phyloP scores from a whole-genome alignment of 35 echinoderm and acorn worm species.

The Hemicentrotus pulcherrimus region DNA sequence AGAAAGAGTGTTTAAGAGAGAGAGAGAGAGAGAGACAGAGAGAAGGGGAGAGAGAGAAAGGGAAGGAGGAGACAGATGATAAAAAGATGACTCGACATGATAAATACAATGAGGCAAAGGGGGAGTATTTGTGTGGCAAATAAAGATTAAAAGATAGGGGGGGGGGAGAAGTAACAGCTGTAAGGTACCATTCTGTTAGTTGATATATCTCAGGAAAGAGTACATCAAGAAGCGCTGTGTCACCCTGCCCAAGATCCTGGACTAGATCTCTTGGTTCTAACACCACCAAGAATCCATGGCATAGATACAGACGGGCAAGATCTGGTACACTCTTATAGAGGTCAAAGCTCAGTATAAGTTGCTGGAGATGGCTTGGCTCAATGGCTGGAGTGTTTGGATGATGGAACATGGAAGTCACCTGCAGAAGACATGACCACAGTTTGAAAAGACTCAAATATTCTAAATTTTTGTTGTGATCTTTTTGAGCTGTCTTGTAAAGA shows the following conservation, averaged over 20 bases:
- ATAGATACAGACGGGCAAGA: constrained; percentile 55
- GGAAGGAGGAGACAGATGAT: too few species aligned
- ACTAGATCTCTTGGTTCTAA: constrained; percentile 45
- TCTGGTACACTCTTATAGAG: neutral
- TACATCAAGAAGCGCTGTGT: constrained; percentile 33
- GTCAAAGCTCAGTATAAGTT: neutral
- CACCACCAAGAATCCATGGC: constrained; percentile 65
- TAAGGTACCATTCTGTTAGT: constrained; percentile 42
- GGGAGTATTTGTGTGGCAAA: too few species aligned
- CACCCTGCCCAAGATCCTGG: constrained; percentile 4
- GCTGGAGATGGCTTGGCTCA: neutral
- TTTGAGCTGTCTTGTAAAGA: too few species aligned
- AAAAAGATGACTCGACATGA: too few species aligned
- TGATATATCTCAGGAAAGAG: constrained; percentile 49
- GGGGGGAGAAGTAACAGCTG: neutral
- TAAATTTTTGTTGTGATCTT: too few species aligned
- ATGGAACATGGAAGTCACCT: neutral
- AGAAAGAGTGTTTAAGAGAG: too few species aligned
- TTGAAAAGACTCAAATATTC: too few species aligned
- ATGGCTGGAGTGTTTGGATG: neutral
- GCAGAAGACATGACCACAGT: neutral
- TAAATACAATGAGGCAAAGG: too few species aligned
- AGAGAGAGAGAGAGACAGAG: too few species aligned
- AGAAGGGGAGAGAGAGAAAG: too few species aligned
- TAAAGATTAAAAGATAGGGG: neutral